Evolutionary conservation across 2,888 invertebrate genomes (phyloP).

Genomic region (Merodon equestris): DNA sequence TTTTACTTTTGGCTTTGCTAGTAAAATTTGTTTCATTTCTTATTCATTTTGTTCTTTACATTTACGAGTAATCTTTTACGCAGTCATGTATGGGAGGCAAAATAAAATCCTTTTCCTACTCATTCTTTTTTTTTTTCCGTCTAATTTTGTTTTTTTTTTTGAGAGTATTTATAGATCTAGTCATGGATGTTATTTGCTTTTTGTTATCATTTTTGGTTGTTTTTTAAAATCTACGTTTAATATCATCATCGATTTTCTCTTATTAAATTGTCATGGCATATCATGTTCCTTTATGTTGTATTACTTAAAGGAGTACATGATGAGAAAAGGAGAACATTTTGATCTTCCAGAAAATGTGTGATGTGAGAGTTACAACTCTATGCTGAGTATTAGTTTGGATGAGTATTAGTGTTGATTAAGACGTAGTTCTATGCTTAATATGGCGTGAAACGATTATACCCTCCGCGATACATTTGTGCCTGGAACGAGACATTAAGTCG

Average conservation of each 20-base stretch:
- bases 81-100: constrained; percentile 45
- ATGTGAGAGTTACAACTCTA: constrained; percentile 68
- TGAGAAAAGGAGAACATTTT: constrained; percentile 30
- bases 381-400: constrained; percentile 70
- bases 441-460: constrained; percentile 96
- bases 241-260: constrained; percentile 28
- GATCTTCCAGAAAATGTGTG: constrained; percentile 40
- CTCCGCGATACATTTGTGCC: constrained; percentile 96
- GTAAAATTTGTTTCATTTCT: constrained; percentile 49
- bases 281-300: no score
- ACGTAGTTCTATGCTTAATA: constrained; percentile 82
- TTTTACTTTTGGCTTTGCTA: constrained; percentile 66
- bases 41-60: constrained; percentile 26
- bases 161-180: constrained; percentile 31
- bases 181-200: constrained; percentile 46
- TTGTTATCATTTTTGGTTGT: constrained; percentile 23
- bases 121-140: constrained; percentile 12
- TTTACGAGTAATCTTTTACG: constrained; percentile 43
- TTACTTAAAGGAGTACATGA: neutral
- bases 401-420: constrained; percentile 68
- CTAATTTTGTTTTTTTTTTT: constrained; percentile 1
- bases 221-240: constrained; percentile 40
- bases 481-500: no score
- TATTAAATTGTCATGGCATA: constrained; percentile 38
- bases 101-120: constrained; percentile 3